phyloP scores from a whole-genome alignment of 2,888 invertebrate genomes.

The Endomychus coccineus region DNA sequence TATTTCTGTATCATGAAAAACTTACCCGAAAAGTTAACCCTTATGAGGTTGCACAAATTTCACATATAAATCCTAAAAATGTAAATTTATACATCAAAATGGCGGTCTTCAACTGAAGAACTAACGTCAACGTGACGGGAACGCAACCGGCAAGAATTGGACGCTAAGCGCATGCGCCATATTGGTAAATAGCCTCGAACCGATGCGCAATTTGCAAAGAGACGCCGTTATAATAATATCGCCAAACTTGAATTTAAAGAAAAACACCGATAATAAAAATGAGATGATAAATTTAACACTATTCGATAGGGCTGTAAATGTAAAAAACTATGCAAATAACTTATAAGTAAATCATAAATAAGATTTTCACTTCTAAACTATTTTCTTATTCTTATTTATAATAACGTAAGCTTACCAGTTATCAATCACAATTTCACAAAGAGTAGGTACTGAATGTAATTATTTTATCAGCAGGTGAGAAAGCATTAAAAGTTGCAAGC shows the following conservation, averaged over 20 bases:
- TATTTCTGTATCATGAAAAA: background rate
- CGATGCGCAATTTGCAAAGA: slow-evolving; percentile 25
- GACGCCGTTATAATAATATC: slow-evolving; percentile 11
- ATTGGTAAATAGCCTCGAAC: slow-evolving; percentile 50
- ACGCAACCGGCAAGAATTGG: slow-evolving; percentile 32
- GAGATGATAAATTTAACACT: background rate
- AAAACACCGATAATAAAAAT: slow-evolving; percentile 1
- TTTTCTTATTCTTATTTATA: background rate
- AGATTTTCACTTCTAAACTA: no score
- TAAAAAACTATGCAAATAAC: no score
- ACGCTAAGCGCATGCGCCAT: slow-evolving; percentile 67
- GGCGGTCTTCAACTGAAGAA: slow-evolving; percentile 36
- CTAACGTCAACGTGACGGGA: slow-evolving; percentile 48
- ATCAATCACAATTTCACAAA: no score
- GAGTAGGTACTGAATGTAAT: no score
- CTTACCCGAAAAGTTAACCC: slow-evolving; percentile 14
- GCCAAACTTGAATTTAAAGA: background rate
- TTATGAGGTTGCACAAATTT: slow-evolving; percentile 25
- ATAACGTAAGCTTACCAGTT: slow-evolving; percentile 12
- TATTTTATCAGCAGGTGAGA: no score
- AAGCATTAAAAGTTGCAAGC: no score
- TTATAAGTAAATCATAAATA: no score
- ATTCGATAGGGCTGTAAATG: background rate
- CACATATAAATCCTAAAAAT: slow-evolving; percentile 32
- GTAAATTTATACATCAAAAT: slow-evolving; percentile 38